These are phyloP conservation scores for Macropis europaea DNA, from an alignment of 2,888 invertebrate species.

Conservation along the genomic window DNA sequence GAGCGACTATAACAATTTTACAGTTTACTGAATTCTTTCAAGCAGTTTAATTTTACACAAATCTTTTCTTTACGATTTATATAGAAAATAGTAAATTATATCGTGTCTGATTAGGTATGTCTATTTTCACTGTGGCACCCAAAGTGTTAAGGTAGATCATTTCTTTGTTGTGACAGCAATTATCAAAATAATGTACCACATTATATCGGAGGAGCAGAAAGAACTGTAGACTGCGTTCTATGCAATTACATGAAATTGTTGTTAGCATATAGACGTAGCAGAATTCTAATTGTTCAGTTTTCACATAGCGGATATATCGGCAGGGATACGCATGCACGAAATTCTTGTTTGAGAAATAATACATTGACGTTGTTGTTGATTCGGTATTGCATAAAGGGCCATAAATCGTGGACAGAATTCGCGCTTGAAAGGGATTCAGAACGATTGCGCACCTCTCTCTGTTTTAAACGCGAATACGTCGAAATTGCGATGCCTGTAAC, in stretches of 20 bases:
- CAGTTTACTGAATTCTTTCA: too few species aligned
- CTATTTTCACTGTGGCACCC: too few species aligned
- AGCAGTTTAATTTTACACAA: too few species aligned
- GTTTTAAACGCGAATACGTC: conserved; percentile 48
- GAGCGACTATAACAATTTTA: too few species aligned
- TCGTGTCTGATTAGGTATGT: too few species aligned
- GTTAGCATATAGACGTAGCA: background rate
- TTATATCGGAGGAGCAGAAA: too few species aligned
- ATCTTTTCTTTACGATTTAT: too few species aligned
- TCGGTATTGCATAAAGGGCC: conserved; percentile 28
- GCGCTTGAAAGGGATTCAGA: conserved; percentile 34
- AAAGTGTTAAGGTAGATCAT: too few species aligned
- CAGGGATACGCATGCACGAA: conserved; percentile 21
- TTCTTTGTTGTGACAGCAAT: too few species aligned
- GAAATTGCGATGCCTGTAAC: conserved; percentile 54
- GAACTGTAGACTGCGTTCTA: too few species aligned
- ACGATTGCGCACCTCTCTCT: conserved; percentile 35
- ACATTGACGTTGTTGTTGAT: conserved; percentile 33
- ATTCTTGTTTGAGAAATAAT: conserved; percentile 48
- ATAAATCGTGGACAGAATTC: conserved; percentile 51
- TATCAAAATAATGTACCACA: too few species aligned
- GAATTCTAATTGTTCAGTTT: conserved; percentile 22
- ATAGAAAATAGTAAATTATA: too few species aligned
- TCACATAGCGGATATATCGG: background rate
- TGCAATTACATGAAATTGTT: conserved; percentile 16